Base-by-base conservation (phyloP, 2,113 vertebrate genomes). In the Misgurnus anguillicaudatus region DNA sequence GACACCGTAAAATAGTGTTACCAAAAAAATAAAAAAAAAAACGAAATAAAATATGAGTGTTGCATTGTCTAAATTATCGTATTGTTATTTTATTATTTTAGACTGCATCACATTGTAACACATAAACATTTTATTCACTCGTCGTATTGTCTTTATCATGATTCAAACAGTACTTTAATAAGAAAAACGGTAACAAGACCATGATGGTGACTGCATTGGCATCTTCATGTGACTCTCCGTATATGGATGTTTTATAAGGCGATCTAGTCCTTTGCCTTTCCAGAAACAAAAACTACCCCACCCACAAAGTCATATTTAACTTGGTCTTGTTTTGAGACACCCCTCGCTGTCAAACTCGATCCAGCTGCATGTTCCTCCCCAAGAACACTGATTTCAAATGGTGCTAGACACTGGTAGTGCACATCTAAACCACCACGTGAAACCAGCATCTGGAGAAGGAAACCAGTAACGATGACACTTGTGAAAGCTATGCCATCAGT, bases 381-480 rank as follows among this genome's bases (percentile, higher is more conserved):
- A 90, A 90, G 91, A 93, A 94, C 93, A 94, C 93, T 94, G 93
- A 94, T 94, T 94, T 94, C 93, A 94, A 91, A 94, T 94, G 93
- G 93, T 94, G 93, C 93, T 94, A 94, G 93, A 94, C 88, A 88
- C 86, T 81, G 82, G 81, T 78, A 87, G 88, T 81, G 90, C 84
- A 91, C 88, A 93, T 94, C 93, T 94, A 94, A 92, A 90, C 92
- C 93, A 94, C 93, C 93, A 94, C 9, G 75, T 90, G 93, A 94
- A 94, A 94, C 93, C 93, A 94, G 93, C 87, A 91, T 94, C 93
- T 89, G 85, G 85, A 87, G 88, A 88, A 92, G 92, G 89, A 82
- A 0, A 47, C 38, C 53, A 73, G 36, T 24, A 73, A 6, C 4
- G 47, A 51, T 42, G 48, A 5, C 48, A 13, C 17, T 57, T 5